Evolutionary conservation across 2,113 vertebrate species (phyloP), one percentile per base, ranked within the genome.

Genomic region (Vulpes ferrilata): DNA sequence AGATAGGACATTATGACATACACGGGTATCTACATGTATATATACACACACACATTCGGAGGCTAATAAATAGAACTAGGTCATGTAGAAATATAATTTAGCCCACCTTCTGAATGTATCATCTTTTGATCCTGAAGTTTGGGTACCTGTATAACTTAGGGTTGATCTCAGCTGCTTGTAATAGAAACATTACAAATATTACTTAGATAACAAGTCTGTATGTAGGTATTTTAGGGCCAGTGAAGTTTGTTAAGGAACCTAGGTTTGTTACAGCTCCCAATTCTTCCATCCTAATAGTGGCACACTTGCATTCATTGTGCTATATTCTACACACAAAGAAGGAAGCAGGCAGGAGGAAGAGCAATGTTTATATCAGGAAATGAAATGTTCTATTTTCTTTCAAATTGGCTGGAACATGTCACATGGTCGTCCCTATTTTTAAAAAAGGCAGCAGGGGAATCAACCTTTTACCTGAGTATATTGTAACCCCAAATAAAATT

Each of bases 141-240:
- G 78, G 30, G 23, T 3, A 55, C 76, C 27, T 51, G 3, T 38
- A 53, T 83, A 38, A 82, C 2, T 65, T 78, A 92, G 73, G 27
- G 23, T 55, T 82, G 11, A 87, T 11, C 69, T 83, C 81, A 76
- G 35, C 22, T 43, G 7, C 43, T 84, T 91, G 4, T 65, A 84
- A 94, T 25, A 96, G 51, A 97, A 85, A 60, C 1, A 20, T 76
- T 83, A 90, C 11, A 93, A 53, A 65, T 32, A 88, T 81, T 81
- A 76, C 30, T 94, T 64, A 92, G 78, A n/a, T 78, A 92, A 71
- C 17, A 88, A 90, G 55, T 43, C 16, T 79, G 19, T 19, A 94
- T 51, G 11, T 38, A 91, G 55, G 2, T 53, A 78, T 32, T 94
- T 23, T 30, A 35, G 32, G 59, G 53, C 11, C 7, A 51, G 30